A percentile compares a stretch with the other conserved stretches of the same genome.
phyloP scores from a whole-genome alignment of 2,797 vertebrate species.

The Hippocampus kuda region DNA sequence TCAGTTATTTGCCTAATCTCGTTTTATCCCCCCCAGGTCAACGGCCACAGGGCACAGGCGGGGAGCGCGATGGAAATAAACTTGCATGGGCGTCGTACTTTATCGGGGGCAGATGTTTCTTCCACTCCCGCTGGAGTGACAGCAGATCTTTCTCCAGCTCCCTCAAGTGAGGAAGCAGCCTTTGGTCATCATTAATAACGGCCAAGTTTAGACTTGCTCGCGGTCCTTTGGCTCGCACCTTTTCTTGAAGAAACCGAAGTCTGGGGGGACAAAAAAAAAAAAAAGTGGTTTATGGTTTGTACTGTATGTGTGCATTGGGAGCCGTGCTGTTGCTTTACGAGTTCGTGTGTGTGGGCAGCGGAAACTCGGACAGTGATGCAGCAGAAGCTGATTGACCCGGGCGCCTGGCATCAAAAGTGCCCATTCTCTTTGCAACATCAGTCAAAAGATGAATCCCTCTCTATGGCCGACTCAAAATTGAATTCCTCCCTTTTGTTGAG shows the following conservation, averaged over 20 bases:
- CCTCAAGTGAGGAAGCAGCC: conserved; percentile 47
- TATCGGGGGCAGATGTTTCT: conserved; percentile 66
- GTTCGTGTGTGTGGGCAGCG: conserved; percentile 25
- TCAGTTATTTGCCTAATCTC: conserved; percentile 65
- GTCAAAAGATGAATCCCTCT: conserved; percentile 27
- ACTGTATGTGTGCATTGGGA: conserved; percentile 9
- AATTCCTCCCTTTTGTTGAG: conserved; percentile 31
- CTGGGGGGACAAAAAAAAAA: conserved; percentile 7
- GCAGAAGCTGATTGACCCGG: conserved; percentile 34
- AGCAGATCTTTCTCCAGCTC: conserved; percentile 57
- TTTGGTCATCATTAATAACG: conserved; percentile 53
- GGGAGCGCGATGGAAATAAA: conserved; percentile 51
- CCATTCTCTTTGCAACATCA: conserved; percentile 14
- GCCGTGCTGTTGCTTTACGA: conserved; percentile 17
- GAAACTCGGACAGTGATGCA: conserved; percentile 23
- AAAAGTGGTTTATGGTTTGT: not conserved
- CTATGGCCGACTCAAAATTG: conserved; percentile 27
- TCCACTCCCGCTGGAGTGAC: conserved; percentile 48
- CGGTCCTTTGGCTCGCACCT: conserved; percentile 14
- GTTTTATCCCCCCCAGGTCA: conserved; percentile 55
- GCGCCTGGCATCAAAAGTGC: conserved; percentile 26
- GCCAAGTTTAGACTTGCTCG: conserved; percentile 37
- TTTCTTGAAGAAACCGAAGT: conserved; percentile 21
- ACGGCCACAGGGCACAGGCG: conserved; percentile 40
- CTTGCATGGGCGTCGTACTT: conserved; percentile 56